A percentile compares a stretch with the other conserved stretches of the same genome.
phyloP scores from a whole-genome alignment of 2,113 vertebrate species.

The Pycnonotus jocosus region DNA sequence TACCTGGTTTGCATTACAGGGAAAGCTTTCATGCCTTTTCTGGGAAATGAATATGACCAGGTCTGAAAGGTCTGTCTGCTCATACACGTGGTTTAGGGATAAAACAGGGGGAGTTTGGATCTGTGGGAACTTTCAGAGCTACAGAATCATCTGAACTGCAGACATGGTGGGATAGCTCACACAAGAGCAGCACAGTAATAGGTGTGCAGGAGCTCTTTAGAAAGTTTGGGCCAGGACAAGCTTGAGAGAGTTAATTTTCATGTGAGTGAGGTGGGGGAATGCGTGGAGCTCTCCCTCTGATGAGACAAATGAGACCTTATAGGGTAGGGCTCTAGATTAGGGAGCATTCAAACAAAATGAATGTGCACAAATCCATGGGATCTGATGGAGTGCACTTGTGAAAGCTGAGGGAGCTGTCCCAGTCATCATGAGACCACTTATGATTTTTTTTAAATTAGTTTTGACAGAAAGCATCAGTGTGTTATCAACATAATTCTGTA shows the following conservation, averaged over 20 bases:
- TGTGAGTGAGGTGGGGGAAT: not conserved
- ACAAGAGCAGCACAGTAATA: not conserved
- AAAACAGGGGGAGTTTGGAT: not conserved
- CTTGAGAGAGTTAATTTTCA: accelerated
- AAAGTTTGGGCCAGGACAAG: not conserved
- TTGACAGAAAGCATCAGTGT: not conserved
- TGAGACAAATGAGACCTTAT: not conserved
- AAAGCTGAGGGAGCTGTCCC: not conserved
- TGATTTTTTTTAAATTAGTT: not conserved
- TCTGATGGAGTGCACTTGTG: too few relatives aligned
- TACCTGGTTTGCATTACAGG: not conserved
- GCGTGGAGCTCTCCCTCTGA: not conserved
- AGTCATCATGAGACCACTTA: not conserved
- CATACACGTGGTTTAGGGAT: accelerated
- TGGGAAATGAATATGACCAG: not conserved
- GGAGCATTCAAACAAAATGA: not conserved
- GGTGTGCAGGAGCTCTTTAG: not conserved
- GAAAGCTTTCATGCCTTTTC: not conserved
- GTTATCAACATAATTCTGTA: not conserved
- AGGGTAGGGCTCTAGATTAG: not conserved
- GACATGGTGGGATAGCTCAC: not conserved
- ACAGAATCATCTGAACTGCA: not conserved
- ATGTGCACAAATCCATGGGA: not conserved
- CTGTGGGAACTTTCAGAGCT: not conserved
- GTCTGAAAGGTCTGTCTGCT: not conserved